Evolutionary conservation across 2,797 vertebrate species (phyloP).

Genomic region (Coregonus suidteri): DNA sequence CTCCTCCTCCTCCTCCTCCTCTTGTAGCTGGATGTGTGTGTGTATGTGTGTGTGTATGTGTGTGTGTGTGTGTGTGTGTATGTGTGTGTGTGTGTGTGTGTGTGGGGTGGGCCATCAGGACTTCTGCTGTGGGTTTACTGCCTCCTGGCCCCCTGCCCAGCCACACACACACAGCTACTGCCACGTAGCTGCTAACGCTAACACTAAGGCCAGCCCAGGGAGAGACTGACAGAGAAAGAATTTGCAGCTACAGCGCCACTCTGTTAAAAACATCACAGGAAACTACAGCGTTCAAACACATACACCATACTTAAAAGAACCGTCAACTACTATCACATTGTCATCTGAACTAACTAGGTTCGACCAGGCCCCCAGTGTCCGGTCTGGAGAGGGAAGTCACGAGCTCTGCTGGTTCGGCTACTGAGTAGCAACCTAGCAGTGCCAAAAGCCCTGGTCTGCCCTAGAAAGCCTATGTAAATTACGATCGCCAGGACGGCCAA

Average conservation of each 20-base stretch:
- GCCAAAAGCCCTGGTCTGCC: too few species aligned
- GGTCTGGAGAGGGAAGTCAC: too few species aligned
- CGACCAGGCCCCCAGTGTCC: too few species aligned
- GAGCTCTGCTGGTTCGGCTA: too few species aligned
- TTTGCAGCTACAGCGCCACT: conserved; percentile 10
- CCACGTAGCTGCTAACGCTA: conserved; percentile 64
- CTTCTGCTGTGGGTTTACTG: neutral
- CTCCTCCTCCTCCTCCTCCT: too few species aligned
- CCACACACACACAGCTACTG: conserved; percentile 39
- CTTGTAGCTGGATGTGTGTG: conserved; percentile 6
- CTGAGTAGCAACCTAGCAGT: too few species aligned
- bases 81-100: conserved; percentile 47
- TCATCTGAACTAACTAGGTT: too few species aligned
- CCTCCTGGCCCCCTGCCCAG: neutral
- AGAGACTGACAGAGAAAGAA: conserved; percentile 22
- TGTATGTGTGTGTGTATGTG: conserved; percentile 29
- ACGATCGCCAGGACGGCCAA: too few species aligned
- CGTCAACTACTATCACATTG: conserved; percentile 19
- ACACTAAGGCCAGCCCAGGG: conserved; percentile 23
- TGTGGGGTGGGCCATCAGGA: conserved; percentile 40
- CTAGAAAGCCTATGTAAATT: too few species aligned
- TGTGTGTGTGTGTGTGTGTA: conserved; percentile 32
- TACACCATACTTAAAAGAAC: conserved; percentile 31
- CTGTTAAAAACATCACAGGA: neutral
- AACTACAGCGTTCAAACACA: conserved; percentile 16